Conservation (phyloP, 2,113 vertebrate species). For the Triplophysa tibetana region DNA sequence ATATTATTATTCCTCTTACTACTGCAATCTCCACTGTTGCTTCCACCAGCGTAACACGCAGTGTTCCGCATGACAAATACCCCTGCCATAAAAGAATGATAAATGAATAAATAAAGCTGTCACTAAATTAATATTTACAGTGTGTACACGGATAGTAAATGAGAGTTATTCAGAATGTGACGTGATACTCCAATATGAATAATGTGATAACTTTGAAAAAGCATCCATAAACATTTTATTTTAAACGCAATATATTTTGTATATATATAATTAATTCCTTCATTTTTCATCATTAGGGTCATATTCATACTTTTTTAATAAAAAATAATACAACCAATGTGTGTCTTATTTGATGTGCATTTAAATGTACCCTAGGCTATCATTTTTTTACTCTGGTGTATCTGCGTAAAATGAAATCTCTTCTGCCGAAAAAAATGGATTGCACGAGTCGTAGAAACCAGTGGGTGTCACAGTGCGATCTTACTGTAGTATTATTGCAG, state of each 20-base stretch:
- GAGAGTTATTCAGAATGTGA: too few relatives aligned
- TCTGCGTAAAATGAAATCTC: neutral
- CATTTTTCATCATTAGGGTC: neutral
- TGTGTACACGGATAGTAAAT: too few relatives aligned
- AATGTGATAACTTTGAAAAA: too few relatives aligned
- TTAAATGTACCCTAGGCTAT: neutral
- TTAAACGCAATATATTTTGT: too few relatives aligned
- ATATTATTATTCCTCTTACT: neutral
- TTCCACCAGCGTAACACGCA: neutral
- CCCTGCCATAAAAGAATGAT: too few relatives aligned
- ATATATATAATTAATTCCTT: neutral
- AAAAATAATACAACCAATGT: neutral
- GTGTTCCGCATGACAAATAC: neutral
- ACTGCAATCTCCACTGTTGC: neutral
- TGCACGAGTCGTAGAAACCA: slow-evolving; percentile 24
- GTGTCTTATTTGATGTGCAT: neutral
- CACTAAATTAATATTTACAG: too few relatives aligned
- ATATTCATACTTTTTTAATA: too few relatives aligned
- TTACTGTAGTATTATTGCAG: slow-evolving; percentile 50
- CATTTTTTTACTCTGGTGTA: neutral
- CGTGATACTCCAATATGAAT: too few relatives aligned
- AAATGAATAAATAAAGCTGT: neutral
- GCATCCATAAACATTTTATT: too few relatives aligned
- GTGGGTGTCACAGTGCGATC: slow-evolving; percentile 64
- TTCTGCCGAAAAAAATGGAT: neutral